Conservation (phyloP, 2,797 vertebrate genomes). For the Tolypeutes matacus region DNA sequence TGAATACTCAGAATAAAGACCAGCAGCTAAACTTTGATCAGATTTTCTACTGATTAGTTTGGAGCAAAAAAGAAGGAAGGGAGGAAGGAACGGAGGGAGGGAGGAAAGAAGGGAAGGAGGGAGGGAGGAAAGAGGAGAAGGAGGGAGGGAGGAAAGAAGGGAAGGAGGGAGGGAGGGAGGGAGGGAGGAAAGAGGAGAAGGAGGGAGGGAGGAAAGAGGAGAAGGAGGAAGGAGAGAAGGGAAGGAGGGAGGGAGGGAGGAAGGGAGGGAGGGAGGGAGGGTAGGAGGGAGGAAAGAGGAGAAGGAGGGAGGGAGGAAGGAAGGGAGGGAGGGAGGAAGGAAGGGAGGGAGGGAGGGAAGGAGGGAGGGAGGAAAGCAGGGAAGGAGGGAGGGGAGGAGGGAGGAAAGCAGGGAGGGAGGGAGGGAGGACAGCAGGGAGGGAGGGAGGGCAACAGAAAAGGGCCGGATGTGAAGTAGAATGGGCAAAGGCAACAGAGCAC, state of each 20-base stretch:
- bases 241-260: background rate
- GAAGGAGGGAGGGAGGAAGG: background rate
- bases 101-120: background rate
- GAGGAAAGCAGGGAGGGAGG: background rate
- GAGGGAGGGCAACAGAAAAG: background rate
- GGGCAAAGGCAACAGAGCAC: fast-evolving
- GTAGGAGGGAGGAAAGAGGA: background rate
- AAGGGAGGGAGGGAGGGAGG: background rate
- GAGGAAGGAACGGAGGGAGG: background rate
- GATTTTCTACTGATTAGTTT: background rate
- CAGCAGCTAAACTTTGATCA: background rate
- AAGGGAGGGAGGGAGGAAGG: background rate
- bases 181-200: background rate
- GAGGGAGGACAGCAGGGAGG: background rate
- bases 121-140: background rate
- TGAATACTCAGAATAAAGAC: background rate
- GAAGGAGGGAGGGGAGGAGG: background rate
- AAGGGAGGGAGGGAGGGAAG: background rate
- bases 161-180: background rate
- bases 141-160: background rate
- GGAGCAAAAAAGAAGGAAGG: background rate
- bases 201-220: background rate
- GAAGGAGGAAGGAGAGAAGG: background rate
- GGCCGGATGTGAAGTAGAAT: background rate
- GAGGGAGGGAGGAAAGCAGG: background rate